These are phyloP conservation scores for Carollia perspicillata DNA, from an alignment of 2,113 vertebrate genomes.

Conservation along the genomic window DNA sequence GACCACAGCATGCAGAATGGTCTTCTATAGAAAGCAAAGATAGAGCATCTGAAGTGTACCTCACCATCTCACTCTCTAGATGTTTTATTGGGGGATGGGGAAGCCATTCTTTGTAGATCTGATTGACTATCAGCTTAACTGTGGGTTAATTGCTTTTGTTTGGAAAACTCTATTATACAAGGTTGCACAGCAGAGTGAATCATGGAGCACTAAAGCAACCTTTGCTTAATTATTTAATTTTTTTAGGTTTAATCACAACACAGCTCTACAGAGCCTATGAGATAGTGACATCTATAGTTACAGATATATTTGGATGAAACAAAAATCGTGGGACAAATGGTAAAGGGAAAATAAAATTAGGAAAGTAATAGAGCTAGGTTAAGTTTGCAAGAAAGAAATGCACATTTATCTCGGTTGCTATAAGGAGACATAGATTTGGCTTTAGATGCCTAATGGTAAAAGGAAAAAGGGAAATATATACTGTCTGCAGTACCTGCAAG, in stretches of 20 bases:
- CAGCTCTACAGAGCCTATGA: background rate
- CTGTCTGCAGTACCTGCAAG: background rate
- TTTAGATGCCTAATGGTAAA: background rate
- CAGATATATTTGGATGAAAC: background rate
- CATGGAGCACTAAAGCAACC: background rate
- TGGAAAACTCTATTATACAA: background rate
- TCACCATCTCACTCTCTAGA: background rate
- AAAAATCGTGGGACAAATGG: background rate
- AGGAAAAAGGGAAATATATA: background rate
- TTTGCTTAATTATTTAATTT: constrained; percentile 27
- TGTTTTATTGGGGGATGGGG: background rate
- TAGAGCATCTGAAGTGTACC: background rate
- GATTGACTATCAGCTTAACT: background rate
- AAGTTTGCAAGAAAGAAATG: background rate
- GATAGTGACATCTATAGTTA: background rate
- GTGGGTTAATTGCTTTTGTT: background rate
- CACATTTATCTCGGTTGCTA: background rate
- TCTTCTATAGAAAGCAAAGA: too few relatives aligned
- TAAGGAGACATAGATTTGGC: background rate
- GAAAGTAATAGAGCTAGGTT: background rate
- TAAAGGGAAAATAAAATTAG: background rate
- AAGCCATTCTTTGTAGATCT: background rate
- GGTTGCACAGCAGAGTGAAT: background rate
- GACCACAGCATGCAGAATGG: too few relatives aligned
- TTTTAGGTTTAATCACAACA: constrained; percentile 17